Evolutionary conservation across 64 coral and sea anemone genomes (phyloP).

Genomic region (Pocillopora damicornis): DNA sequence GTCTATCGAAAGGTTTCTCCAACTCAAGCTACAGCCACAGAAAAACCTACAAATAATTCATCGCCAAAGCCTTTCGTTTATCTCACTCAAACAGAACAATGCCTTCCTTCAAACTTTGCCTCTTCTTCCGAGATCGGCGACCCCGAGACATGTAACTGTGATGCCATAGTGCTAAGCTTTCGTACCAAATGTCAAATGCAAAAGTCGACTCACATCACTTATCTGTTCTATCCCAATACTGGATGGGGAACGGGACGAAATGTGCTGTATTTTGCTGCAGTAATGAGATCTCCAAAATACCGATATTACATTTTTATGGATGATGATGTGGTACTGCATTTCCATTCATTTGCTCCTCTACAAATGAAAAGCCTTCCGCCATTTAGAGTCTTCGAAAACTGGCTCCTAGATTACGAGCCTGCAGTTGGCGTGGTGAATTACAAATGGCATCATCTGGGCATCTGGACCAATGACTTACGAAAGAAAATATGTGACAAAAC

Average conservation of each 20-base stretch:
- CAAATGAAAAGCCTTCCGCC: conserved; percentile 4
- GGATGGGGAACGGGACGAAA: conserved; percentile 48
- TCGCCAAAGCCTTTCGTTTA: conserved; percentile 31
- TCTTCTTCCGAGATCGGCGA: too few species aligned
- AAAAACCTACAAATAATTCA: neutral
- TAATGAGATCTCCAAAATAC: conserved; percentile 5
- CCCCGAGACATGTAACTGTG: too few species aligned
- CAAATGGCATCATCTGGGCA: neutral
- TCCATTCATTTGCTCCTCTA: neutral
- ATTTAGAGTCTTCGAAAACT: conserved; percentile 40
- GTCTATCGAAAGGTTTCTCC: too few species aligned
- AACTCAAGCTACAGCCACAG: neutral
- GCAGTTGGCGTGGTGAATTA: conserved; percentile 36
- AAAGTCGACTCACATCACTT: too few species aligned
- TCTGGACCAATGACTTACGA: neutral
- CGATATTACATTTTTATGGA: conserved; percentile 26
- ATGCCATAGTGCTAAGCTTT: too few species aligned
- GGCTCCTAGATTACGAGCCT: conserved; percentile 43
- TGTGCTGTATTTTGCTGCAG: conserved; percentile 13
- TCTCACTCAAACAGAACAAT: conserved; percentile 34
- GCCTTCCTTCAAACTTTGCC: neutral
- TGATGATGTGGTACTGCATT: neutral
- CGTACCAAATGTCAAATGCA: too few species aligned
- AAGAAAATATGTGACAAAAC: neutral
- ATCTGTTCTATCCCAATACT: neutral